phyloP scores from a whole-genome alignment of 2,888 invertebrate genomes.

The Thereva nobilitata region DNA sequence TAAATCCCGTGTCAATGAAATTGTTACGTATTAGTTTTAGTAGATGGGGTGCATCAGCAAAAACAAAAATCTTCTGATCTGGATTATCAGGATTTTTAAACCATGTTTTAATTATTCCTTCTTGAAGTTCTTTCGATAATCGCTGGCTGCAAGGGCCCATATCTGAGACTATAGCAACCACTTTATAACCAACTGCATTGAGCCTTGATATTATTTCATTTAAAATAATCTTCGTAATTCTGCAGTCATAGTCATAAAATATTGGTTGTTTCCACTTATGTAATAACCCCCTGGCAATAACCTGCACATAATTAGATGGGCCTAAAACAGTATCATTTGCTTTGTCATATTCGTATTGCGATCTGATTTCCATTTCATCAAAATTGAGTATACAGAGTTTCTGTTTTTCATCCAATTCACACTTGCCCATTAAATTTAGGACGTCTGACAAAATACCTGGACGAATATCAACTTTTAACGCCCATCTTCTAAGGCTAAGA shows the following conservation, averaged over 20 bases:
- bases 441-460: no score
- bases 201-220: neutral
- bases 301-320: neutral
- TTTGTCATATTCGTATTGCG: neutral
- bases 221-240: neutral
- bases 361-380: neutral
- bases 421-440: no score
- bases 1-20: slow-evolving; percentile 15
- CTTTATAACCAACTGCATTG: neutral
- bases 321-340: neutral
- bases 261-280: neutral
- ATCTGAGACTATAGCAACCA: no score
- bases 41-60: slow-evolving; percentile 13
- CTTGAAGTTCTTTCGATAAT: no score
- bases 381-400: neutral
- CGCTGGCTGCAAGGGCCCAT: no score
- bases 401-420: no score
- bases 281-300: neutral
- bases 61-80: no score
- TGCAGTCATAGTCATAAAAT: neutral
- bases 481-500: no score
- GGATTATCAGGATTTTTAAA: no score
- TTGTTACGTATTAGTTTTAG: slow-evolving; percentile 7
- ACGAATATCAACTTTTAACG: no score
- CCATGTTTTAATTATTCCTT: no score